Percentiles rank a stretch among this genome's conserved stretches.
Evolutionary conservation across 2,797 vertebrate genomes (phyloP).

Genomic region (Acanthurus lineatus): DNA sequence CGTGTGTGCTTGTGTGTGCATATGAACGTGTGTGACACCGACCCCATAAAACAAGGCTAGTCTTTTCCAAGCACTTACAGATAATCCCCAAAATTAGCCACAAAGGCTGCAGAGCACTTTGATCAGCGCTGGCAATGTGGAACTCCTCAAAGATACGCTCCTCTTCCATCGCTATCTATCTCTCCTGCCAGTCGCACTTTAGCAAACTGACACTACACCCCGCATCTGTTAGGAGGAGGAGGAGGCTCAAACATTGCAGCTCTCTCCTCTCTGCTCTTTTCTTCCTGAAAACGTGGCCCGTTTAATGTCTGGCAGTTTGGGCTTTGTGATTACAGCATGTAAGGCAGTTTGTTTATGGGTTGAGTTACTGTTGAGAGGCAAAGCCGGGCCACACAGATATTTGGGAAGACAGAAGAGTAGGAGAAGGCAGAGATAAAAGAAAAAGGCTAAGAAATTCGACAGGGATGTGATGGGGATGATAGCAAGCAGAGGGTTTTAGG

Average conservation of each 20-base stretch:
- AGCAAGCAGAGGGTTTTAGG: constrained; percentile 38
- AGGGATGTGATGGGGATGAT: constrained; percentile 52
- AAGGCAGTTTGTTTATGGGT: constrained; percentile 97
- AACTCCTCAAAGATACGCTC: constrained; percentile 82
- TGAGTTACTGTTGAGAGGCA: constrained; percentile 95
- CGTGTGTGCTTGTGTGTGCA: constrained; percentile 13
- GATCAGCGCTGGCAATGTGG: constrained; percentile 83
- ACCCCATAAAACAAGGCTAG: constrained; percentile 79
- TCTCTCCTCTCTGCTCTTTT: constrained; percentile 62
- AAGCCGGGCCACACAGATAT: constrained; percentile 93
- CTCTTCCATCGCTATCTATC: constrained; percentile 69
- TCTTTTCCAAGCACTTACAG: constrained; percentile 84
- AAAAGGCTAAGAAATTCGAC: constrained; percentile 41
- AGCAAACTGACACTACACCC: constrained; percentile 88
- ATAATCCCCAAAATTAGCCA: constrained; percentile 89
- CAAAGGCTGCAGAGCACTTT: constrained; percentile 84
- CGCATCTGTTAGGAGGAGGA: constrained; percentile 87
- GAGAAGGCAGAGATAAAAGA: constrained; percentile 62
- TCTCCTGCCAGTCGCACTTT: constrained; percentile 69
- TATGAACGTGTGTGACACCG: constrained; percentile 49
- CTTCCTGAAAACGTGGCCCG: constrained; percentile 89
- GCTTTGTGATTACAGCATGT: constrained; percentile 94
- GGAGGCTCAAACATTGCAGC: constrained; percentile 82
- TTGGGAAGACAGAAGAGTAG: constrained; percentile 81
- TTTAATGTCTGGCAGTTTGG: constrained; percentile 93